Evolutionary conservation across 2,888 invertebrate genomes (phyloP).

Genomic region (Caenorhabditis angaria): DNA sequence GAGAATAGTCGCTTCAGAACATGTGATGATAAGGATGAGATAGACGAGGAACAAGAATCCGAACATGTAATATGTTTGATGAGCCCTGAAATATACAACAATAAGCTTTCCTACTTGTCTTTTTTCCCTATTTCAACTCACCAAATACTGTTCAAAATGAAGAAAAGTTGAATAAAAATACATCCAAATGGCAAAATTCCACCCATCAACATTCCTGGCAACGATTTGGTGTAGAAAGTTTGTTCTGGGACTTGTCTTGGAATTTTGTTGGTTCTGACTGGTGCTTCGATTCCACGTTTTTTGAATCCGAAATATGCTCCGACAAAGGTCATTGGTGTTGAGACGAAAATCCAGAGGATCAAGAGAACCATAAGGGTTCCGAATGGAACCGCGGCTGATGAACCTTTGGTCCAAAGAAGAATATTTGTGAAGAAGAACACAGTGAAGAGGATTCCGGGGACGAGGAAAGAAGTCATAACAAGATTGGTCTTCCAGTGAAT

Average conservation of each 20-base stretch:
- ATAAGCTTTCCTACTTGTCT: background rate
- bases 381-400: conserved; percentile 95
- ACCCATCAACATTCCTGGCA: conserved; percentile 96
- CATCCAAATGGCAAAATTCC: conserved; percentile 95
- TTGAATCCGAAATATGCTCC: conserved; percentile 98
- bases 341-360: conserved; percentile 97
- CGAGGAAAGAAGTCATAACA: conserved; percentile 90
- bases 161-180: conserved; percentile 98
- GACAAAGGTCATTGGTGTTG: conserved; percentile 94
- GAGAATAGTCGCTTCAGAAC: conserved; percentile 97
- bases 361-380: conserved; percentile 91
- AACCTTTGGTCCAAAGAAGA: conserved; percentile 92
- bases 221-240: conserved; percentile 90
- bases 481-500: conserved; percentile 99
- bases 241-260: conserved; percentile 98
- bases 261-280: conserved; percentile 97
- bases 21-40: conserved; percentile 94
- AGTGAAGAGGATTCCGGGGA: conserved; percentile 94
- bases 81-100: conserved; percentile 76
- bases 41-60: conserved; percentile 98
- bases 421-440: conserved; percentile 96
- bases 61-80: conserved; percentile 99
- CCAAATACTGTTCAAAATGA: conserved; percentile 98
- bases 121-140: conserved; percentile 73
- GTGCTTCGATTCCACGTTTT: conserved; percentile 92